phyloP scores from a whole-genome alignment of 2,113 vertebrate species.

The Hipposideros armiger region DNA sequence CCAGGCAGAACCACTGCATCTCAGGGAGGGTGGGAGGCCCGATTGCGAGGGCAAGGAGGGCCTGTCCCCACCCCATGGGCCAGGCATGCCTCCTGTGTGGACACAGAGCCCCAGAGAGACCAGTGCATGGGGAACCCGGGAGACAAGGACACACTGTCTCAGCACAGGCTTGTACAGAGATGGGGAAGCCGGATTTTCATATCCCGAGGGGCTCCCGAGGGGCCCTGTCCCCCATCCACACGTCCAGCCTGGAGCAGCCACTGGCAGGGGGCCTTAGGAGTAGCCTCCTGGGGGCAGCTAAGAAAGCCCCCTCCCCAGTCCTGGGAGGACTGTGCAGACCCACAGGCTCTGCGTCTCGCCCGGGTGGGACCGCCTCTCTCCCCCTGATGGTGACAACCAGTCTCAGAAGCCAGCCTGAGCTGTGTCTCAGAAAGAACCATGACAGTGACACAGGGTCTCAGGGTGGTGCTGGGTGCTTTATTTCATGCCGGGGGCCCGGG shows the following conservation, averaged over 20 bases:
- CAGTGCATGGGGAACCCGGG: neutral
- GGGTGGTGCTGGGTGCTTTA: conserved; percentile 73
- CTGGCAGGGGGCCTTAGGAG: neutral
- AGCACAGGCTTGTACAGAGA: fast-evolving
- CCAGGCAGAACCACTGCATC: no score
- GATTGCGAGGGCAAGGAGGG: neutral
- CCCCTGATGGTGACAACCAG: neutral
- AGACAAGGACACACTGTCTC: neutral
- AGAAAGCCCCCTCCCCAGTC: fast-evolving
- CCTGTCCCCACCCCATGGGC: neutral
- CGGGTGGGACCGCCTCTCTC: fast-evolving
- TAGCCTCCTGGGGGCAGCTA: no score
- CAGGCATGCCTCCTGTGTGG: fast-evolving
- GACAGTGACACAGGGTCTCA: conserved; percentile 49
- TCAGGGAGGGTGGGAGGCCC: neutral
- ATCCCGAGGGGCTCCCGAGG: neutral
- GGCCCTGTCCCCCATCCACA: fast-evolving
- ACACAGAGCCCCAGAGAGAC: neutral
- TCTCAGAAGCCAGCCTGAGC: neutral
- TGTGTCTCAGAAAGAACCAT: conserved; percentile 61
- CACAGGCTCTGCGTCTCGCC: no score
- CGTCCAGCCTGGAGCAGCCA: fast-evolving
- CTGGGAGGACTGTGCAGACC: fast-evolving
- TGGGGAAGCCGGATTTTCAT: fast-evolving
- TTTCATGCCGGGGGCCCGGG: neutral